Evolutionary conservation across 2,888 invertebrate species (phyloP), one percentile per base, ranked within the genome.

Genomic region (Apamea crenata): DNA sequence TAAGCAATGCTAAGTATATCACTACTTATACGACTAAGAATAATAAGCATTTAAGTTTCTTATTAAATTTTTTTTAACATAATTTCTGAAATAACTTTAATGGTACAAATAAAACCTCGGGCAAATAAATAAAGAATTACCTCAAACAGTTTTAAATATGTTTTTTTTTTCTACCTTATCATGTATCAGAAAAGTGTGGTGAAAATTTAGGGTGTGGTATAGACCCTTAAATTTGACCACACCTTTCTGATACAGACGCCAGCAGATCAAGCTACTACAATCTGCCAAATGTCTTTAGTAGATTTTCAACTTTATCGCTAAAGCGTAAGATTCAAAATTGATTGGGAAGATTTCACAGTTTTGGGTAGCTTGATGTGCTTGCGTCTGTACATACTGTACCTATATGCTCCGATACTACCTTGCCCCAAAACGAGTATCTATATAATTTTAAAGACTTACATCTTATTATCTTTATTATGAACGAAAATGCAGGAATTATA

Each of bases 51-150:
- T 3, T 32, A 21, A 32, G 53, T 44, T 70, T 70, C 16, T 3
- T 2, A 16, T 1, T 29, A 16, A 29, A 3, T 36, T 44, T 29
- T 68, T 56, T 83, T 36, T 12, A 50, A 59, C 32, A 36, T 71
- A 7, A 21, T 56, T 74, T 66, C 0, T 36, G 1, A n/a, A 10
- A 53, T n/a, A 72, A 29, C 32, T n/a, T 59, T 25, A 68, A 74
- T 8, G 14, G 59, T 78, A 83, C 50, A 77, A 78, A 81, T 61
- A 12, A 53, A 71, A 83, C 70, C 70, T 67, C 47, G 68, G 7
- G 56, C 14, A 68, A 47, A 75, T 71, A 71, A 82, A 77, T 69
- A 73, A 84, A 86, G 12, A 69, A 82, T 44, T 73, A 73, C 84
- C 74, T 79, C 68, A 66, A 29, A 47, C 29, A 66, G 21, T 61